Percentiles rank a stretch among this genome's conserved stretches.
These are phyloP conservation scores for Geodia barretti DNA, from an alignment of 37 sponge, comb jelly and placozoan genomes.

Conservation along the genomic window DNA sequence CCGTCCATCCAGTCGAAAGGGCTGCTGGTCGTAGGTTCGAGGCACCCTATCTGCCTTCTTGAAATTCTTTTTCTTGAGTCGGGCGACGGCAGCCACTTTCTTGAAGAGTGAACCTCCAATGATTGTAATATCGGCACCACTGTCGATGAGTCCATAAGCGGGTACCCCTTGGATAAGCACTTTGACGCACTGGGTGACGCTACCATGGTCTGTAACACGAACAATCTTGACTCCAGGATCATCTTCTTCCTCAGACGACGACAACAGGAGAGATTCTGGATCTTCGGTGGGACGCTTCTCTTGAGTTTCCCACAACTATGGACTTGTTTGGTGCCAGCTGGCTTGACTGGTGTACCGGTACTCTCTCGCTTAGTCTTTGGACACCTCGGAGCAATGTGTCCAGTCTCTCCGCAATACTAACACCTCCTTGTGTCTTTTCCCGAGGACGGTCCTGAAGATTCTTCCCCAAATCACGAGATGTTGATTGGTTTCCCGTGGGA, in stretches of 20 bases:
- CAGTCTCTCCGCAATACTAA: background rate
- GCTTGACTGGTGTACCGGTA: background rate
- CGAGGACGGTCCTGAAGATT: background rate
- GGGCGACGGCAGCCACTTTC: conserved; percentile 21
- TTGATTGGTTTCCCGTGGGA: background rate
- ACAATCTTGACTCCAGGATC: background rate
- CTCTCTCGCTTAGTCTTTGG: background rate
- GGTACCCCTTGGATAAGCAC: conserved; percentile 46
- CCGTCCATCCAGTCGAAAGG: conserved; percentile 44
- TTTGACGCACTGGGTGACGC: conserved; percentile 32
- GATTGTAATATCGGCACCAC: conserved; percentile 39
- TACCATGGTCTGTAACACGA: conserved; percentile 33
- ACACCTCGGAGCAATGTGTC: background rate
- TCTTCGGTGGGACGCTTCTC: background rate
- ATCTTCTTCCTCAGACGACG: background rate
- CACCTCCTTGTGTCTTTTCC: background rate
- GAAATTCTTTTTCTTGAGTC: conserved; percentile 19
- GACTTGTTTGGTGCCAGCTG: background rate
- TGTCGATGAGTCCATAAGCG: conserved; percentile 28
- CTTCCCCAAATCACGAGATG: background rate
- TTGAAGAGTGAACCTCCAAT: conserved; percentile 32
- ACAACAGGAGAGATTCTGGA: background rate
- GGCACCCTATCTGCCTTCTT: conserved; percentile 32
- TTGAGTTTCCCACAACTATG: background rate
- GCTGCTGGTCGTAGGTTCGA: conserved; percentile 15